Evolutionary conservation across 2,888 invertebrate species (phyloP).

Genomic region (Operophtera brumata): DNA sequence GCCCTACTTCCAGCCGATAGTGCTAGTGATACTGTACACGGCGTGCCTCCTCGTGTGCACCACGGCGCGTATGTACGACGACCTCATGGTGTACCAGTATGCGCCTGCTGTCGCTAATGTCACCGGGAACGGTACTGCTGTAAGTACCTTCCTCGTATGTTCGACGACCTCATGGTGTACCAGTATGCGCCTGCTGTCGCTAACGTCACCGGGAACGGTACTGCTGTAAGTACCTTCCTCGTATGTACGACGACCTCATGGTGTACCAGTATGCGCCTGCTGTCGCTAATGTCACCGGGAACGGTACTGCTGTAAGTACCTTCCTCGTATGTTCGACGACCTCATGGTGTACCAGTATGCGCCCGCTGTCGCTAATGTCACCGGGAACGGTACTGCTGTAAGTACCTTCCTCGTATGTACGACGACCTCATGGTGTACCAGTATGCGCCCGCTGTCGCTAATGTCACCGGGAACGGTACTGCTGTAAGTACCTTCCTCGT

Average conservation of each 20-base stretch:
- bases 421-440: conserved; percentile 42
- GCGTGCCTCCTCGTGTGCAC: conserved; percentile 70
- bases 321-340: conserved; percentile 68
- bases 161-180: conserved; percentile 76
- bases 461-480: neutral
- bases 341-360: too few species aligned
- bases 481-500: conserved; percentile 42
- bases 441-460: neutral
- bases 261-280: too few species aligned
- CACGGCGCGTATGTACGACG: conserved; percentile 71
- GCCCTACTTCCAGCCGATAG: conserved; percentile 72
- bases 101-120: conserved; percentile 54
- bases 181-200: conserved; percentile 59
- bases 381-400: neutral
- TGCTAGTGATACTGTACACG: conserved; percentile 68
- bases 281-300: neutral
- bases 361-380: neutral
- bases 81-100: conserved; percentile 75
- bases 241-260: conserved; percentile 61
- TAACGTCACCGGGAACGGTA: conserved; percentile 61
- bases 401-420: conserved; percentile 57
- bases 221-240: conserved; percentile 45
- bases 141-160: conserved; percentile 46
- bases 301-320: neutral
- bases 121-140: conserved; percentile 62